phyloP scores from a whole-genome alignment of 2,888 invertebrate genomes.

The Drosophila silvestris region DNA sequence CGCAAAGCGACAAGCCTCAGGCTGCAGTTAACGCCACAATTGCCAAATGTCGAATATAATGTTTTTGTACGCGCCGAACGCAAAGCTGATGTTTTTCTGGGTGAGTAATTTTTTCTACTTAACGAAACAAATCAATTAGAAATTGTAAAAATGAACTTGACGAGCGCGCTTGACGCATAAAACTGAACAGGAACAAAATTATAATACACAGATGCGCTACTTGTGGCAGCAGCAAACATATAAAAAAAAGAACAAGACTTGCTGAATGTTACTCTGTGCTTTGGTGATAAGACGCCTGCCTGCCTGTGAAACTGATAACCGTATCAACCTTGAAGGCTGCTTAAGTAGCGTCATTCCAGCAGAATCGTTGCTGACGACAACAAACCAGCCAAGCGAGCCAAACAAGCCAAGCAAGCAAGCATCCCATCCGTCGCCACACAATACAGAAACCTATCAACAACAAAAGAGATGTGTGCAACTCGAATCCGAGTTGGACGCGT shows the following conservation, averaged over 20 bases:
- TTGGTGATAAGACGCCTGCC: conserved; percentile 43
- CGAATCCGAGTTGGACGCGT: neutral
- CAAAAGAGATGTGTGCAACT: conserved; percentile 20
- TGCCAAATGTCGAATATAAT: conserved; percentile 66
- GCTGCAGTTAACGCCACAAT: conserved; percentile 81
- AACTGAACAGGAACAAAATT: conserved; percentile 33
- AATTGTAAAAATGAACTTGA: conserved; percentile 33
- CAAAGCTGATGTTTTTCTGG: conserved; percentile 83
- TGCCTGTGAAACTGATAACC: conserved; percentile 62
- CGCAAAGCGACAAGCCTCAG: conserved; percentile 77
- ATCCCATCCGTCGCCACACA: conserved; percentile 7
- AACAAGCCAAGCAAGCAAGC: neutral
- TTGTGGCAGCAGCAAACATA: neutral
- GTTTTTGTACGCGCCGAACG: conserved; percentile 83
- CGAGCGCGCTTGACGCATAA: conserved; percentile 30
- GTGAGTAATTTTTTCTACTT: conserved; percentile 66
- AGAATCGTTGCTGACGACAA: conserved; percentile 57
- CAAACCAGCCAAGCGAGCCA: neutral
- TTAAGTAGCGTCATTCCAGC: conserved; percentile 44
- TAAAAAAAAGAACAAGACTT: conserved; percentile 4
- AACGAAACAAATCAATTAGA: conserved; percentile 11
- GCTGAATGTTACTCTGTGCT: conserved; percentile 27
- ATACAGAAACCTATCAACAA: conserved; percentile 12
- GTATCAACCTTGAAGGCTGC: conserved; percentile 61
- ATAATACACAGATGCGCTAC: conserved; percentile 34